Base-by-base conservation (phyloP, 2,888 invertebrate genomes). In the Trilocha varians region DNA sequence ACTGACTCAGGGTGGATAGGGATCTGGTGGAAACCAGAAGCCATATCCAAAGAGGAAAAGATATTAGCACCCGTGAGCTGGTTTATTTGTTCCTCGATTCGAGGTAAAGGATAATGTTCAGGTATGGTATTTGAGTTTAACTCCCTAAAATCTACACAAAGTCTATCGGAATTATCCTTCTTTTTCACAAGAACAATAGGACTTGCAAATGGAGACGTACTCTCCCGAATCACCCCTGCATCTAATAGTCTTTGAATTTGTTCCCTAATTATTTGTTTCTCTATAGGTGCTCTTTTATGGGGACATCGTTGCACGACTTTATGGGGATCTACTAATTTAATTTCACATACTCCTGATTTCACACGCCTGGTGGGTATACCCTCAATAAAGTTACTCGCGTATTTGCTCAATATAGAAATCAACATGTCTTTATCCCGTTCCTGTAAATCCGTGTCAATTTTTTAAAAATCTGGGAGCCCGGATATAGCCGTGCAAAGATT, bases 171-270 rank as follows among this genome's bases (percentile, higher is more conserved):
- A 4, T 6, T 6, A 15, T 43, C 36, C 2, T 39, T 32, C n/a
- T 43, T 39, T 17, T 32, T 33, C 1, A 39, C 39, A 3, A 43
- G 13, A 1, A 50, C 32, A 25, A 65, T 57, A 0, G 59, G 59
- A 34, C 62, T 62, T 0, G 59, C 57, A 37, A 57, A 63, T 0
- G 57, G 49, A 0, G 61, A 60, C 0, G 49, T 38, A n/a, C 58
- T 56, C 39, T 54, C 52, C 2, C 55, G 45, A 36, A 61, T 57
- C 0, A 65, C 45, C 1, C 52, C 53, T 1, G 56, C 51, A n/a
- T 52, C 46, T 1, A 55, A 8, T 0, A 62, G 36, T 1, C 40
- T n/a, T 8, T 52, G 38, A 5, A 62, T 34, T 33, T 57, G 59
- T n/a, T 55, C 50, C 1, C 43, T 40, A 3, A 55, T 50, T 3